These are phyloP conservation scores for Mola mola DNA, from an alignment of 2,113 vertebrate species.

Conservation along the genomic window DNA sequence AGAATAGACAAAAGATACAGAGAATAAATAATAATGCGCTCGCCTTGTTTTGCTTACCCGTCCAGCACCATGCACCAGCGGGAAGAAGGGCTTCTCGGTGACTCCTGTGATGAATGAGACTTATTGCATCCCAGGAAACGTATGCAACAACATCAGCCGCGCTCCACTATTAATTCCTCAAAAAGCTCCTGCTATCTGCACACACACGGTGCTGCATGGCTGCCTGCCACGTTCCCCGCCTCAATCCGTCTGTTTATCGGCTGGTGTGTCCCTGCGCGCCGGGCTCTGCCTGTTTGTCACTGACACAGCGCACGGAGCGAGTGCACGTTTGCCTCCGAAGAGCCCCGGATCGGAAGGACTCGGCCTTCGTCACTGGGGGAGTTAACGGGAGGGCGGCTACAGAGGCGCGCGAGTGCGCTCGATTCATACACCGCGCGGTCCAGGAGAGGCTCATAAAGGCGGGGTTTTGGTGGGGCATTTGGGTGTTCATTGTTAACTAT, in stretches of 20 bases:
- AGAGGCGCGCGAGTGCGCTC: slow-evolving; percentile 7
- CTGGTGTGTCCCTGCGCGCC: background rate
- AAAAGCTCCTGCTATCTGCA: slow-evolving; percentile 19
- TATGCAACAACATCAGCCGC: slow-evolving; percentile 32
- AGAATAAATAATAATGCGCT: no score
- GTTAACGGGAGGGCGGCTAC: slow-evolving; percentile 63
- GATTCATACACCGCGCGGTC: slow-evolving; percentile 2
- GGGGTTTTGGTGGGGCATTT: background rate
- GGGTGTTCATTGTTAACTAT: background rate
- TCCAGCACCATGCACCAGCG: slow-evolving; percentile 66
- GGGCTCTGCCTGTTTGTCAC: slow-evolving; percentile 15
- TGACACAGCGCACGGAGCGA: slow-evolving; percentile 22
- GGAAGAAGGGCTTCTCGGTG: background rate
- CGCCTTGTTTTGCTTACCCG: slow-evolving; percentile 61
- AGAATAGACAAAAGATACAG: background rate
- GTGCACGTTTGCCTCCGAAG: slow-evolving; percentile 56
- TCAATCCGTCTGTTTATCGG: background rate
- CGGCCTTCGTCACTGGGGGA: slow-evolving; percentile 59
- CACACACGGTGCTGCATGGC: background rate
- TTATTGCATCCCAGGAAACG: slow-evolving; percentile 35
- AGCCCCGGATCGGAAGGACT: slow-evolving; percentile 65
- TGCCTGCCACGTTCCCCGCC: background rate
- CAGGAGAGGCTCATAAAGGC: no score
- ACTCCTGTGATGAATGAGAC: slow-evolving; percentile 2
- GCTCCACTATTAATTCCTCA: slow-evolving; percentile 26